These are phyloP conservation scores for Gallinago nigripennis DNA, from an alignment of 2,797 vertebrate genomes.

Conservation along the genomic window DNA sequence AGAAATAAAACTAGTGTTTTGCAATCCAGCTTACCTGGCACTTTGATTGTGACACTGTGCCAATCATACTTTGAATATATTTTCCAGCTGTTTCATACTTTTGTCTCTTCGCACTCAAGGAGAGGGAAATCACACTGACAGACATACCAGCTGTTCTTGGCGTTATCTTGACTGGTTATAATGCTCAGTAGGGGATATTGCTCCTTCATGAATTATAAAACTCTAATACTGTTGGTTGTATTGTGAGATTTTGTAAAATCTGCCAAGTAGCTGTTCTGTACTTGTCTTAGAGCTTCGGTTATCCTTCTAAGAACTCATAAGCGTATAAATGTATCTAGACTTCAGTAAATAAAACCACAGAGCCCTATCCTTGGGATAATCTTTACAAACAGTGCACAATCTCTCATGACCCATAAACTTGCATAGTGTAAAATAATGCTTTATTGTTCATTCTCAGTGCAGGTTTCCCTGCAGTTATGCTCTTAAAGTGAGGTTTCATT, in stretches of 20 bases:
- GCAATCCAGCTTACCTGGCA: background rate
- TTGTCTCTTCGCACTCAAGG: background rate
- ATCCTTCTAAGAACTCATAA: background rate
- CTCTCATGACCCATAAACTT: background rate
- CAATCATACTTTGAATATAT: background rate
- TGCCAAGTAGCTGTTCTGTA: constrained; percentile 34
- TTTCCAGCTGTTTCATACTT: constrained; percentile 6
- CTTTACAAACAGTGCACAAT: background rate
- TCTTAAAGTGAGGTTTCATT: background rate
- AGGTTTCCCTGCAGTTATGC: background rate
- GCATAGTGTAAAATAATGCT: background rate
- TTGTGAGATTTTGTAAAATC: background rate
- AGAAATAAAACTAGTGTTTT: background rate
- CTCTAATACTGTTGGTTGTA: background rate
- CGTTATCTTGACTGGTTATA: constrained; percentile 25
- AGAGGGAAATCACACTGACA: constrained; percentile 19
- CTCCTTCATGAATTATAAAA: constrained; percentile 52
- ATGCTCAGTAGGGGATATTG: constrained; percentile 1
- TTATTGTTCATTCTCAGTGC: background rate
- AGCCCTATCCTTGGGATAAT: background rate
- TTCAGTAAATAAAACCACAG: constrained; percentile 13
- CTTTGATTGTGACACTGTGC: background rate
- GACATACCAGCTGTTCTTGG: constrained; percentile 24
- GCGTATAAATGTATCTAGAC: background rate
- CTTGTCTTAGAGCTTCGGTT: background rate